Evolutionary conservation across 1,140 invertebrate species (phyloP), one percentile per base, ranked within the genome.

Genomic region (Chrysopa pallens): DNA sequence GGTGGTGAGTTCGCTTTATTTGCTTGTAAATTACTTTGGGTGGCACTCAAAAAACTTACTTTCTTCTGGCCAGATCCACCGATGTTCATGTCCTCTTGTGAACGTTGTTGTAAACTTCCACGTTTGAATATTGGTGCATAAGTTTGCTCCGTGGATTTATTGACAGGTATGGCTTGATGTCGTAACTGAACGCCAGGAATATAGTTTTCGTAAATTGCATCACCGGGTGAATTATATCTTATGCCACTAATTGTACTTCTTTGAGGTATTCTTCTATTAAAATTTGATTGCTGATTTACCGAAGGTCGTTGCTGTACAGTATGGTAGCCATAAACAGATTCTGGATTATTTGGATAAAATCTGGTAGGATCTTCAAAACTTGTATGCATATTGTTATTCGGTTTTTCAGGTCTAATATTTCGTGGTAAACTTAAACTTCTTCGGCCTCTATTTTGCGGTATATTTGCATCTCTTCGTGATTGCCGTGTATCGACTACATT

Each of bases 91-190:
- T 60, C 4, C 62, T 60, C 1, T 54, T 57, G 1, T 45, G 47
- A 7, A 46, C 49, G 39, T 47, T 57, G 5, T 49, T 62, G 42
- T 23, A 70, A 48, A 48, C 69, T 72, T 6, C 69, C 69, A 5
- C 69, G 50, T 45, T 68, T 69, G 29, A 72, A 70, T 41, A 70
- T 72, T 8, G 69, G 69, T 9, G 58, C 28, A 39, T 39, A 39
- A 27, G 17, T 23, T 23, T 23, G 17, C 17, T 27, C 38, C 29
- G 4, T 27, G 3, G 9, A 11, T 27, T 14, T 8, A 8, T 39
- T 15, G 2, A 27, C 27, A 41, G 6, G 6, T 31, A 9, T 33
- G 7, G 40, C 28, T 41, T 41, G 40, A 41, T 41, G 28, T 9
- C 40, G 28, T 2, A 41, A 27, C 11, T 41, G 17, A 33, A 41